phyloP scores from a whole-genome alignment of 2,797 vertebrate genomes.

The Pogonophryne albipinna region DNA sequence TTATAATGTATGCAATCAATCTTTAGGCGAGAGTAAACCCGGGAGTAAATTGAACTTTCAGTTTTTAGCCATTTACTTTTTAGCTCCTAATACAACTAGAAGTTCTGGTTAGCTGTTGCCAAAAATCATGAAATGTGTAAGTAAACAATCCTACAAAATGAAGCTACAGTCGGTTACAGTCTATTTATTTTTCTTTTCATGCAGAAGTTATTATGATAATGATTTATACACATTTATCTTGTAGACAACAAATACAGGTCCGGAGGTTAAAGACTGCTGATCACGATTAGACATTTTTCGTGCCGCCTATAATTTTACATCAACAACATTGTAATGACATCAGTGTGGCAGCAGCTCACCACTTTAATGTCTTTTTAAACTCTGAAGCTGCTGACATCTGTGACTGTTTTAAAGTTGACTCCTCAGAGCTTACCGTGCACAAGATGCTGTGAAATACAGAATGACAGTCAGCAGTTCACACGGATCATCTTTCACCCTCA shows the following conservation, averaged over 20 bases:
- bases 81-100: too few relatives aligned
- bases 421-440: conserved; percentile 27
- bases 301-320: not conserved
- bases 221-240: not conserved
- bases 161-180: too few relatives aligned
- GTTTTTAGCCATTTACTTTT: too few relatives aligned
- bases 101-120: too few relatives aligned
- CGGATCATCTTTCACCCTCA: too few relatives aligned
- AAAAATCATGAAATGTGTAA: too few relatives aligned
- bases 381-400: conserved; percentile 60
- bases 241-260: too few relatives aligned
- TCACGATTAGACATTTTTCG: not conserved
- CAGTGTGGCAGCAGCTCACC: conserved; percentile 19
- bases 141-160: too few relatives aligned
- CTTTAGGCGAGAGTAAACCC: not conserved
- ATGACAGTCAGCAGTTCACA: conserved; percentile 49
- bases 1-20: not conserved
- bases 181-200: not conserved
- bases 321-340: conserved; percentile 18
- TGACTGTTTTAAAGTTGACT: conserved; percentile 53
- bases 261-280: not conserved
- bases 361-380: conserved; percentile 42
- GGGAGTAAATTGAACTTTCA: not conserved
- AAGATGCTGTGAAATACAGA: conserved; percentile 35
- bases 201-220: not conserved